Base-by-base conservation (phyloP, 2,113 vertebrate species). In the Hoplias malabaricus region DNA sequence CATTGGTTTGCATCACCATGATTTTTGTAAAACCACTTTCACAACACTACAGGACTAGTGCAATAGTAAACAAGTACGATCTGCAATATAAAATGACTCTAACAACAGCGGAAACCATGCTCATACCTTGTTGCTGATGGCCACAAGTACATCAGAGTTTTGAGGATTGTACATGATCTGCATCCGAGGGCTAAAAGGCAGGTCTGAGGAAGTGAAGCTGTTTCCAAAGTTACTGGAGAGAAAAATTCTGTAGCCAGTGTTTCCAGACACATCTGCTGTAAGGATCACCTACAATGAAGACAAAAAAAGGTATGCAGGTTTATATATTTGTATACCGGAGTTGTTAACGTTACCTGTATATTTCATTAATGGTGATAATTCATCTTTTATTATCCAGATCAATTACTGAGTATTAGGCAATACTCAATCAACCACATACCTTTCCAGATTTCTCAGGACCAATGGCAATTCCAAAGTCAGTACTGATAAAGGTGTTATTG, bases 401-500 rank as follows among this genome's bases (percentile, higher is more conserved):
- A 66, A 61, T 54, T 66, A 38, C 61, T 16, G 25, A 25, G 65
- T 53, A 4, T 31, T 53, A 13, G 42, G 38, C 61, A 40, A 54
- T 75, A 21, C 33, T 40, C 29, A 5, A 40, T 40, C 33, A 23
- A 8, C 7, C 11, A 13, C 91, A 84, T 69, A 98, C 96, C 94
- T 95, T 98, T 16, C 96, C 96, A 12, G 95, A 95, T 80, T 94
- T 96, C 71, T 94, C 94, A 0, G 95, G 95, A 57, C 95, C 92
- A 23, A 96, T 94, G 4, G 93, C 94, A 67, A 98, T 96, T 72
- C 96, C 96, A 78, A 95, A 95, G 82, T 96, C 94, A 0, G 95
- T 94, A 61, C 91, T 91, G 89, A 98, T 97, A 85, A 96, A 97
- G 57, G 95, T 96, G 85, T 94, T 94, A 84, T 96, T 96, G 88